Conservation (phyloP, 1,140 invertebrate genomes). For the Eumaeus atala region DNA sequence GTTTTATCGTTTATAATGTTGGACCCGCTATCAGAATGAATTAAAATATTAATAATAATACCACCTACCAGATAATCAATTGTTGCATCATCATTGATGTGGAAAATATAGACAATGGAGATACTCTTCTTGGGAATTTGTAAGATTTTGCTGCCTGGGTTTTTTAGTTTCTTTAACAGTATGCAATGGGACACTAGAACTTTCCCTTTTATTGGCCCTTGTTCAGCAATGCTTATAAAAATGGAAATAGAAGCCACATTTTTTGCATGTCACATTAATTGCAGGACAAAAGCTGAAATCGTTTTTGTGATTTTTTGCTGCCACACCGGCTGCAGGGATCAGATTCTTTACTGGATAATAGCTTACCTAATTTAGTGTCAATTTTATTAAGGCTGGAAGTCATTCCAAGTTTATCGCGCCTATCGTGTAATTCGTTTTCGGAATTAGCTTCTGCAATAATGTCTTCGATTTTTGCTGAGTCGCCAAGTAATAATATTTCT, state of each 20-base stretch:
- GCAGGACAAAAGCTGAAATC: slow-evolving; percentile 9
- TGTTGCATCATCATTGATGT: slow-evolving; percentile 22
- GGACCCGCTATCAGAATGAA: slow-evolving; percentile 31
- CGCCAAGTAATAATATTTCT: slow-evolving; percentile 16
- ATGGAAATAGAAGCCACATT: slow-evolving; percentile 13
- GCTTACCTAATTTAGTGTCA: slow-evolving; percentile 11
- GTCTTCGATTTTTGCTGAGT: slow-evolving; percentile 16
- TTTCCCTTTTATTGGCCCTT: slow-evolving; percentile 19
- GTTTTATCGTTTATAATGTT: slow-evolving; percentile 31
- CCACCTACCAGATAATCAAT: slow-evolving; percentile 26
- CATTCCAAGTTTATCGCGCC: not conserved
- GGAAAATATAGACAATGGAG: slow-evolving; percentile 30
- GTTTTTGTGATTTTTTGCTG: slow-evolving; percentile 13
- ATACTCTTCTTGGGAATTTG: slow-evolving; percentile 11
- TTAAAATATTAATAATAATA: slow-evolving; percentile 25
- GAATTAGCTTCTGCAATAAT: slow-evolving; percentile 13
- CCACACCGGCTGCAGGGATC: slow-evolving; percentile 12
- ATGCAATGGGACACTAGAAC: too few relatives aligned
- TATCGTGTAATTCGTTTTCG: slow-evolving; percentile 13
- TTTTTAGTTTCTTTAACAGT: slow-evolving; percentile 6
- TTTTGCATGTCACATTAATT: slow-evolving; percentile 9
- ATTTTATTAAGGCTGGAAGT: slow-evolving; percentile 12
- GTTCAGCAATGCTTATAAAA: slow-evolving; percentile 16
- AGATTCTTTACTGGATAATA: slow-evolving; percentile 1
- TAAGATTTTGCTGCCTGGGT: not conserved